Conservation (phyloP, 2,113 vertebrate genomes). For the Thunnus maccoyii region DNA sequence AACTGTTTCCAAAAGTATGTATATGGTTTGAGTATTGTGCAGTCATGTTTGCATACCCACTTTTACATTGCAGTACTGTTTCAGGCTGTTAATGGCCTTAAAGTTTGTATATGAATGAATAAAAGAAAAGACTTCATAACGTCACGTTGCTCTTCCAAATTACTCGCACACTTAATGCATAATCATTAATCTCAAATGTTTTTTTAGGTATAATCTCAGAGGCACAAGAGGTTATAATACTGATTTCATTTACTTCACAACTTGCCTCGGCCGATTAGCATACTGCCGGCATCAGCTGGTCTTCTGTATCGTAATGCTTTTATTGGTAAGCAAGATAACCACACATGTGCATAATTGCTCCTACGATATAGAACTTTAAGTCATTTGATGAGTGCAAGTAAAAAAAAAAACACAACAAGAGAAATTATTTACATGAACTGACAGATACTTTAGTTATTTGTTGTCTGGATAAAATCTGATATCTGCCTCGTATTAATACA, state of each 20-base stretch:
- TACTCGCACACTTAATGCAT: constrained; percentile 34
- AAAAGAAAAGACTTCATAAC: constrained; percentile 24
- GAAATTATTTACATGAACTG: background rate
- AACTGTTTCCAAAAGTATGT: too few species aligned
- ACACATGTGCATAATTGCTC: constrained; percentile 14
- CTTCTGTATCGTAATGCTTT: constrained; percentile 48
- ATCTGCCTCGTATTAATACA: background rate
- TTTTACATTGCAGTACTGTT: background rate
- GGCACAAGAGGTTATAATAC: constrained; percentile 50
- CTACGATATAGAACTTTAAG: constrained; percentile 8
- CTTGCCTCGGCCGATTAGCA: constrained; percentile 48
- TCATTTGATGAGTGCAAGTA: constrained; percentile 12
- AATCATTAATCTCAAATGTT: constrained; percentile 52
- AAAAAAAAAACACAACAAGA: background rate
- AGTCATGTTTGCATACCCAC: background rate
- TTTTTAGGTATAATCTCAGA: constrained; percentile 40
- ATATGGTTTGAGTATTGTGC: too few species aligned
- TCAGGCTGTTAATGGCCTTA: background rate
- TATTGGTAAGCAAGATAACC: constrained; percentile 37
- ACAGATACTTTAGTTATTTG: background rate
- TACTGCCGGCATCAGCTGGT: constrained; percentile 60
- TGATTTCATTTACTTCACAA: constrained; percentile 53
- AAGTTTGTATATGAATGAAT: constrained; percentile 18
- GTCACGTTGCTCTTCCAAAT: constrained; percentile 47
- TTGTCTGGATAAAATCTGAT: constrained; percentile 2